A percentile compares a stretch with the other conserved stretches of the same genome.
Evolutionary conservation across 2,888 invertebrate genomes (phyloP).

Genomic region (Scaptomyza cyrtandrae): DNA sequence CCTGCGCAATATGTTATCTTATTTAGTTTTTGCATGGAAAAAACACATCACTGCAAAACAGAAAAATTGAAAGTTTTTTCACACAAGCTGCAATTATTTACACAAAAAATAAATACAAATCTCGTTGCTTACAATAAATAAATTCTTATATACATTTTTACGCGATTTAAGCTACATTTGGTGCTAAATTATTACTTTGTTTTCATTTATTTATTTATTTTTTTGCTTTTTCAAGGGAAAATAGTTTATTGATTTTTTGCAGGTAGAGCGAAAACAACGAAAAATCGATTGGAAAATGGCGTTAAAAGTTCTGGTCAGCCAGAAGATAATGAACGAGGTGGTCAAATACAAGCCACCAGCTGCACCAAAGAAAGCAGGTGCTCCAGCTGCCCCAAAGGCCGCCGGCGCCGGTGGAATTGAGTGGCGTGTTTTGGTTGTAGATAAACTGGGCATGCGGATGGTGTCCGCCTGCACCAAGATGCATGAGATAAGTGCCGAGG

Average conservation of each 20-base stretch:
- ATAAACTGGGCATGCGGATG: constrained; percentile 99
- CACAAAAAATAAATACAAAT: constrained; percentile 12
- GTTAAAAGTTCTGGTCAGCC: constrained; percentile 93
- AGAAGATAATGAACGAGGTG: constrained; percentile 99
- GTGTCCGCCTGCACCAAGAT: constrained; percentile 99
- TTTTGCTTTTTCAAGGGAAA: not conserved
- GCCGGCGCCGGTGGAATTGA: constrained; percentile 87
- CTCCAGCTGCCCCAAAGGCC: constrained; percentile 85
- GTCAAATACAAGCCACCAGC: constrained; percentile 92
- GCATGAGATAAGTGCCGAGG: constrained; percentile 99
- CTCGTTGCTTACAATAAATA: constrained; percentile 30
- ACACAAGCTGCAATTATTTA: constrained; percentile 42
- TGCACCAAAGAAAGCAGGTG: constrained; percentile 86
- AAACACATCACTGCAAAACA: constrained; percentile 9
- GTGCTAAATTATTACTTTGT: constrained; percentile 39
- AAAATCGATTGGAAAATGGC: constrained; percentile 87
- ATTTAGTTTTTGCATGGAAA: not conserved
- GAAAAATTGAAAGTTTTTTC: constrained; percentile 1
- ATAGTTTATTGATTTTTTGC: constrained; percentile 26
- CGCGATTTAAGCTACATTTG: constrained; percentile 39
- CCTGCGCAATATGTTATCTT: constrained; percentile 10
- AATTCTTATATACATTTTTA: constrained; percentile 8
- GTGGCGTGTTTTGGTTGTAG: constrained; percentile 99
- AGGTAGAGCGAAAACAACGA: constrained; percentile 12
- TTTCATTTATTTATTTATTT: constrained; percentile 29